phyloP scores from a whole-genome alignment of 2,888 invertebrate species.

The Drosophila histrio region DNA sequence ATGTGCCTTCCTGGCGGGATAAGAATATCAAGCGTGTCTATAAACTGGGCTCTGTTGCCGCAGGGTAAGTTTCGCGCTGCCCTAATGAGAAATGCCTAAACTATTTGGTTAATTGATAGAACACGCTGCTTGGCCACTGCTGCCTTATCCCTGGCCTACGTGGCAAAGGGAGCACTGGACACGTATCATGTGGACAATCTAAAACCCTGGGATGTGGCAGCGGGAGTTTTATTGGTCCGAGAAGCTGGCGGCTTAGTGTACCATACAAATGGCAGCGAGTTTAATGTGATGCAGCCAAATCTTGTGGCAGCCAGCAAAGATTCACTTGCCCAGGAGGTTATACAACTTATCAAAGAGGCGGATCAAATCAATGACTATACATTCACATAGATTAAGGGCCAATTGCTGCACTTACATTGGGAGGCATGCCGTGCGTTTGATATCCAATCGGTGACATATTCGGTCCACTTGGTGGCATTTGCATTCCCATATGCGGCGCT shows the following conservation, averaged over 20 bases:
- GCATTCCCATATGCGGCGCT: constrained; percentile 84
- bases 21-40: constrained; percentile 78
- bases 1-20: constrained; percentile 69
- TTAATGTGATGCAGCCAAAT: constrained; percentile 86
- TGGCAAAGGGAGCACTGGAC: constrained; percentile 89
- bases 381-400: constrained; percentile 50
- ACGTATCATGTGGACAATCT: constrained; percentile 89
- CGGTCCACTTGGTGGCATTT: constrained; percentile 84
- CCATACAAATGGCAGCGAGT: constrained; percentile 86
- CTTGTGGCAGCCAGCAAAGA: constrained; percentile 85
- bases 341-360: constrained; percentile 85
- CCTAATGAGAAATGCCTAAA: background rate
- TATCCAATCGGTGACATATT: constrained; percentile 85
- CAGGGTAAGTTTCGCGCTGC: constrained; percentile 65
- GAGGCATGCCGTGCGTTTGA: constrained; percentile 87
- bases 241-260: constrained; percentile 91
- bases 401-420: constrained; percentile 82
- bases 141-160: constrained; percentile 88
- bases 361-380: constrained; percentile 82
- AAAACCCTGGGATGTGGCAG: constrained; percentile 91
- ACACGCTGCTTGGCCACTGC: constrained; percentile 88
- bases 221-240: constrained; percentile 88
- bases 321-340: constrained; percentile 84
- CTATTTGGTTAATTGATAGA: constrained; percentile 42
- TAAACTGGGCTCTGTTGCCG: constrained; percentile 76